Base-by-base conservation (phyloP, 2,888 invertebrate genomes). In the Abrostola tripartita region DNA sequence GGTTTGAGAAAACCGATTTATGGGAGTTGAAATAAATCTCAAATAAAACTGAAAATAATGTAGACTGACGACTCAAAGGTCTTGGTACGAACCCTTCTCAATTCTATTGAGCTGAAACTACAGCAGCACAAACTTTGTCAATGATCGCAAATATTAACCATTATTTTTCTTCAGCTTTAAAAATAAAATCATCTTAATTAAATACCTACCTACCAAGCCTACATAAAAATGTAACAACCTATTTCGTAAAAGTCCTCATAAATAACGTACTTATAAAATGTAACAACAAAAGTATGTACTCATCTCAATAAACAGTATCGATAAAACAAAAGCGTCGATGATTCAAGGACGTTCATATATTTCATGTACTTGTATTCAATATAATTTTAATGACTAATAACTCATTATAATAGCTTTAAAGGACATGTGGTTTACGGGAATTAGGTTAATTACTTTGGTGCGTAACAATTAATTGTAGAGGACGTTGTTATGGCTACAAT, bases 381-480 rank as follows among this genome's bases (percentile, higher is more conserved):
- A 65, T 50, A 44, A 61, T 68, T 71, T 76, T 56, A 47, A 74
- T 55, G 65, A 62, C 49, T 60, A 50, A 62, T 67, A 67, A 75
- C 38, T 78, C 52, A 65, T 52, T 59, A 47, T 41, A 63, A 78
- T 65, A 44, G 68, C 59, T 67, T 63, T 67, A 37, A 69, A 14
- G 40, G 58, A 54, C 50, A 74, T 54, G 54, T 59, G 61, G 64
- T 61, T 65, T 37, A 54, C 36, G 35, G 6, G 58, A 68, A 73
- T 73, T 65, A 63, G 59, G 61, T 65, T 44, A 74, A 74, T 78
- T 61, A 42, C 36, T 57, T 24, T 8, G 37, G 35, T 52, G 53
- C 37, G 54, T 55, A 35, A 51, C 12, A 50, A 56, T 68, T 41
- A 52, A 57, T 56, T 52, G 52, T 35, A 12, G 7, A 36, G 7